These are phyloP conservation scores for Saccopteryx leptura DNA, from an alignment of 2,113 vertebrate genomes.

Conservation along the genomic window DNA sequence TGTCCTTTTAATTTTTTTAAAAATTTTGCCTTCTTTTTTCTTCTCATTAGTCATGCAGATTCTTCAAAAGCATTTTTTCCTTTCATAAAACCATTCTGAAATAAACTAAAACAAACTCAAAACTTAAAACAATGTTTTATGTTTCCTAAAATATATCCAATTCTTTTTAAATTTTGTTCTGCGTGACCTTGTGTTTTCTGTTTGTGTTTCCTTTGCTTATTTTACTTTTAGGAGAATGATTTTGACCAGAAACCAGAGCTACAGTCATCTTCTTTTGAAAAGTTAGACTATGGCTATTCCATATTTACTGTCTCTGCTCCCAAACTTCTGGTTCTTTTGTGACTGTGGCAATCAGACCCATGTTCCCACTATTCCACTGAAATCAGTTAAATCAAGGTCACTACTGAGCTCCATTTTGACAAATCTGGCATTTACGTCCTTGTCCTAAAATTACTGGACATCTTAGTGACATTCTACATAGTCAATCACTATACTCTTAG, in stretches of 20 bases:
- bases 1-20: background rate
- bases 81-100: background rate
- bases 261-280: background rate
- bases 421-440: background rate
- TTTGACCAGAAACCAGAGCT: background rate
- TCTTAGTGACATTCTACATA: background rate
- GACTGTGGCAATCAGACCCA: background rate
- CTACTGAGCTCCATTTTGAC: background rate
- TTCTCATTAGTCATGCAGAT: background rate
- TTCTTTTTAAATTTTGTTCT: background rate
- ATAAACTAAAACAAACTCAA: background rate
- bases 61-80: background rate
- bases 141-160: background rate
- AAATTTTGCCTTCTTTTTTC: background rate
- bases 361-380: background rate
- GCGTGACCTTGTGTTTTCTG: background rate
- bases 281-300: fast-evolving
- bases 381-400: background rate
- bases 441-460: background rate
- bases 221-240: background rate
- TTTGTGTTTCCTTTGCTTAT: background rate
- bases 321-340: background rate
- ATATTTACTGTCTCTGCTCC: background rate
- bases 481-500: background rate
- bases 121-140: background rate